Conservation (phyloP, 92 coral and sea anemone species). For the Porites lobata region DNA sequence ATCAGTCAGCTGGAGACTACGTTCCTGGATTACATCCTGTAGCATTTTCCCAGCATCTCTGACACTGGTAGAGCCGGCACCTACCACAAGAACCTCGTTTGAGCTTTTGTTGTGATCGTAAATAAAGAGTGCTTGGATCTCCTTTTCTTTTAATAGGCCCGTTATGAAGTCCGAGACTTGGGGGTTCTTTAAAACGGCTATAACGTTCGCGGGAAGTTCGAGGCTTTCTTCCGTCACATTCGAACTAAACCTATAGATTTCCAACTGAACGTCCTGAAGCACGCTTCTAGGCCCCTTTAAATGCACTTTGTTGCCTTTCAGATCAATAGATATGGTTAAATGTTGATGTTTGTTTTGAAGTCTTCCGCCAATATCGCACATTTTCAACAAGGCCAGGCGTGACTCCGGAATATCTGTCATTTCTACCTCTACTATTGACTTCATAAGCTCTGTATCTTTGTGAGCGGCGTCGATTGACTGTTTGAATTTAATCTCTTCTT, state of each 20-base stretch:
- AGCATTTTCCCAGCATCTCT: conserved; percentile 18
- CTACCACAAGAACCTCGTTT: conserved; percentile 47
- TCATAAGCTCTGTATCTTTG: conserved; percentile 24
- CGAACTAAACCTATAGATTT: conserved; percentile 6
- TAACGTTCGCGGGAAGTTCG: conserved; percentile 30
- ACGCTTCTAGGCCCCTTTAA: conserved; percentile 37
- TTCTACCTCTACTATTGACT: conserved; percentile 15
- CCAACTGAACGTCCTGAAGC: conserved; percentile 22
- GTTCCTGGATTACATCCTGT: conserved; percentile 17
- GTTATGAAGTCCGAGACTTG: conserved; percentile 4
- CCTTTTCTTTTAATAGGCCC: conserved; percentile 10
- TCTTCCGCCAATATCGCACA: background rate
- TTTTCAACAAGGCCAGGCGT: conserved; percentile 16
- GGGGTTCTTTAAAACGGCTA: conserved; percentile 21
- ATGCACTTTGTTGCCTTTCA: background rate
- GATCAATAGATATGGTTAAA: conserved; percentile 18
- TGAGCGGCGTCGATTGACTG: background rate
- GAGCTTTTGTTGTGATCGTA: conserved; percentile 7
- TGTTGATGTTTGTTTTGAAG: conserved; percentile 22
- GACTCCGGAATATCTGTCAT: background rate
- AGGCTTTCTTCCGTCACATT: conserved; percentile 12
- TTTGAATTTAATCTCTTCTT: conserved; percentile 1
- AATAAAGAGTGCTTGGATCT: conserved; percentile 27
- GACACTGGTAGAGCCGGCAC: background rate
- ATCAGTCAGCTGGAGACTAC: conserved; percentile 28